Conservation (phyloP, 1,140 invertebrate species). For the Pachyrhynchus sulphureomaculatus region DNA sequence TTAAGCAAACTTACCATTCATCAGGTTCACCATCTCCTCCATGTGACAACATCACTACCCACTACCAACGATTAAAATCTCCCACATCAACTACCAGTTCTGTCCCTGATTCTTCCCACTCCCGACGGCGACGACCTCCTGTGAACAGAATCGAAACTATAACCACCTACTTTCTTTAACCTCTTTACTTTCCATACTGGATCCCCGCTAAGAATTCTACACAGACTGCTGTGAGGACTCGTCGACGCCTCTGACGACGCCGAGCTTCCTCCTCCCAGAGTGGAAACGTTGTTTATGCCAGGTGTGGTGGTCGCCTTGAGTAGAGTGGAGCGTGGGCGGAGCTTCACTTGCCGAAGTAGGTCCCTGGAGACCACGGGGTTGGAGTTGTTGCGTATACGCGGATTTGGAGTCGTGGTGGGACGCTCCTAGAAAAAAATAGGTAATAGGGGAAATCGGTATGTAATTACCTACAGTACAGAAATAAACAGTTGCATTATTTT, state of each 20-base stretch:
- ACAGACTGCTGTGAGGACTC: conserved; percentile 38
- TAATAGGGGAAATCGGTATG: background rate
- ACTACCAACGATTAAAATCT: no score
- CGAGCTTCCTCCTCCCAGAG: background rate
- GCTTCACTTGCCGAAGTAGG: conserved; percentile 41
- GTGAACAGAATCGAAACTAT: conserved; percentile 42
- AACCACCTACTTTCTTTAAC: conserved; percentile 34
- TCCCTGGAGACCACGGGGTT: conserved; percentile 39
- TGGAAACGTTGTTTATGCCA: background rate
- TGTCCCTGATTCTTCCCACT: conserved; percentile 1
- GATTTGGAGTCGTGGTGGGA: conserved; percentile 1
- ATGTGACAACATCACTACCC: no score
- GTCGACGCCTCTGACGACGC: conserved; percentile 16
- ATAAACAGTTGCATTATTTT: no score
- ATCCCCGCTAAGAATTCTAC: conserved; percentile 35
- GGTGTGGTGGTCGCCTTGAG: background rate
- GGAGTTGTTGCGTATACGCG: conserved; percentile 1
- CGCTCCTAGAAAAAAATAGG: conserved; percentile 36
- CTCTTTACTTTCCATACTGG: conserved; percentile 37
- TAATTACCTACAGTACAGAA: background rate
- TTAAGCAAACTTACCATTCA: no score
- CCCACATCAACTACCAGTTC: conserved; percentile 11
- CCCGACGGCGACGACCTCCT: conserved; percentile 11
- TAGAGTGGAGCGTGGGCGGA: conserved; percentile 30
- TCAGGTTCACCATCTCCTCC: no score